Evolutionary conservation across 2,797 vertebrate genomes (phyloP).

Genomic region (Melanotaenia pygmaea): DNA sequence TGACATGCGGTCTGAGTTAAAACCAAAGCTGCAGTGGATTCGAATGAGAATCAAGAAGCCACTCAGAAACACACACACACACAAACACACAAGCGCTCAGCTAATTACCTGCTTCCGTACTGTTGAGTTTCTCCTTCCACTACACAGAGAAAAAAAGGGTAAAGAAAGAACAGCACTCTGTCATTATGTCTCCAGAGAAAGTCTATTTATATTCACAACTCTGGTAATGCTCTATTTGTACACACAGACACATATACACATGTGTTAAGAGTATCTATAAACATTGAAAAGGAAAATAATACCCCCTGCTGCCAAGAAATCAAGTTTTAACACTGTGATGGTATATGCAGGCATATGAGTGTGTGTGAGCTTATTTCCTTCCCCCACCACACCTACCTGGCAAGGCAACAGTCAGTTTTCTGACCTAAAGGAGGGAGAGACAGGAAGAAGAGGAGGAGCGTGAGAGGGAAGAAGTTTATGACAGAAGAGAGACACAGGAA

Average conservation of each 20-base stretch:
- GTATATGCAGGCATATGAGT: slow-evolving; percentile 22
- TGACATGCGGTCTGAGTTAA: slow-evolving; percentile 38
- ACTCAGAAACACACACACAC: slow-evolving; percentile 32
- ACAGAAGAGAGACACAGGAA: slow-evolving; percentile 31
- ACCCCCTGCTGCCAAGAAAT: slow-evolving; percentile 58
- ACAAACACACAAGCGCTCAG: slow-evolving; percentile 28
- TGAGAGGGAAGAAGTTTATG: slow-evolving; percentile 10
- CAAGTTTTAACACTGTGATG: slow-evolving; percentile 39
- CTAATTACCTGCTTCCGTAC: slow-evolving; percentile 94
- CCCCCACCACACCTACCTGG: slow-evolving; percentile 88
- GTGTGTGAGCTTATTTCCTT: slow-evolving; percentile 50
- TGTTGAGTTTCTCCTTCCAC: slow-evolving; percentile 90
- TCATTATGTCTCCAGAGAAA: slow-evolving; percentile 74
- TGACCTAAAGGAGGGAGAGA: slow-evolving; percentile 86
- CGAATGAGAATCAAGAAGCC: slow-evolving; percentile 18
- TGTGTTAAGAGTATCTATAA: slow-evolving; percentile 63
- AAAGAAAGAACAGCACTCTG: slow-evolving; percentile 56
- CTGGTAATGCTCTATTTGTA: slow-evolving; percentile 67
- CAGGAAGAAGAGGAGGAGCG: slow-evolving; percentile 47
- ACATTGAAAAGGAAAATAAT: slow-evolving; percentile 60
- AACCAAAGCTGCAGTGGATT: slow-evolving; percentile 29
- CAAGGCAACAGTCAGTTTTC: slow-evolving; percentile 93
- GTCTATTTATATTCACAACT: slow-evolving; percentile 74
- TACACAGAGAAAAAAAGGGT: slow-evolving; percentile 52
- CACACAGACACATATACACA: slow-evolving; percentile 60